Evolutionary conservation across 2,113 vertebrate genomes (phyloP).

Genomic region (Urocynchramus pylzowi): DNA sequence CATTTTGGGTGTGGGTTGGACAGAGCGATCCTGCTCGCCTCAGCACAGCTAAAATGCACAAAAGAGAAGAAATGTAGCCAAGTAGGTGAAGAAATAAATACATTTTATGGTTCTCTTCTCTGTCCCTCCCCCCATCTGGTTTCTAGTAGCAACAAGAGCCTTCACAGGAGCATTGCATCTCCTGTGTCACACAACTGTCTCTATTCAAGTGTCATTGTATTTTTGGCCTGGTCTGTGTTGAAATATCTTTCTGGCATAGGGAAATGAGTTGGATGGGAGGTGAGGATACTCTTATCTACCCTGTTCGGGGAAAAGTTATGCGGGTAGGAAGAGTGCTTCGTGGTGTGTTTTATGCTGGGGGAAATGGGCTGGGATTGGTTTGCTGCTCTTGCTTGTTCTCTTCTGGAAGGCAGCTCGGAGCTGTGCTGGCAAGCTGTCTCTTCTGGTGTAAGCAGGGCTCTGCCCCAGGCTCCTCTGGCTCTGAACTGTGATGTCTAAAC

Average conservation of each 20-base stretch:
- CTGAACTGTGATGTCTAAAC: neutral
- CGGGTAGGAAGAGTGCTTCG: neutral
- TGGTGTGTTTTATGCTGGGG: neutral
- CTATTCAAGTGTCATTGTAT: neutral
- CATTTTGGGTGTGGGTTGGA: neutral
- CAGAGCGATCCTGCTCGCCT: neutral
- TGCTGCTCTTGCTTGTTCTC: neutral
- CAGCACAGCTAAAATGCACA: neutral
- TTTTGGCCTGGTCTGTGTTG: neutral
- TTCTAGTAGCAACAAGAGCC: conserved; percentile 61
- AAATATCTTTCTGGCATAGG: neutral
- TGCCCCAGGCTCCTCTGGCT: neutral
- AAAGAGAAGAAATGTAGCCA: neutral
- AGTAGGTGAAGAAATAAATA: conserved; percentile 6
- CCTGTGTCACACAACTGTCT: neutral
- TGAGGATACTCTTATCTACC: neutral
- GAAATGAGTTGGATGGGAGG: neutral
- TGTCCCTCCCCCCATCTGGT: conserved; percentile 3
- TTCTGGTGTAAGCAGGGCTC: neutral
- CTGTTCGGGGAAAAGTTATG: neutral
- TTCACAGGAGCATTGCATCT: conserved; percentile 23
- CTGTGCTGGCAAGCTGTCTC: neutral
- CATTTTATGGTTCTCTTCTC: neutral
- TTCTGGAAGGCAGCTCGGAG: neutral
- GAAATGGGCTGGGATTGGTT: neutral